These are phyloP conservation scores for Eristalinus aeneus DNA, from an alignment of 2,888 invertebrate species.

Conservation along the genomic window DNA sequence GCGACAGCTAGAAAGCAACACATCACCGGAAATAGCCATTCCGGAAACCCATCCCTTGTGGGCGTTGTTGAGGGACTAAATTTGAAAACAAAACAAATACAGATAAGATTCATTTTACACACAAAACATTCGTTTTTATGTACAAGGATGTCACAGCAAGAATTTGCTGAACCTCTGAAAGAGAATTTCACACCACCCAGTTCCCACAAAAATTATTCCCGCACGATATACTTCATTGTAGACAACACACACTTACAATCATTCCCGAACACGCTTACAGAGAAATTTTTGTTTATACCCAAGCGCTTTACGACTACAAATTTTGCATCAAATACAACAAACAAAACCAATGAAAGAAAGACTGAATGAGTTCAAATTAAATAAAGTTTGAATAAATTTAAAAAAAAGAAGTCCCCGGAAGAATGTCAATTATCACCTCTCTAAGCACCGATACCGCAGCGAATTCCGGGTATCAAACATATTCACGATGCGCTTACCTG, in stretches of 20 bases:
- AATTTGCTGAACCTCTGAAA: not conserved
- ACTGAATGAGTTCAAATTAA: constrained; percentile 30
- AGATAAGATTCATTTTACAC: not conserved
- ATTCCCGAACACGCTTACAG: constrained; percentile 52
- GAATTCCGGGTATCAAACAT: not conserved
- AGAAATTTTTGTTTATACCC: constrained; percentile 13
- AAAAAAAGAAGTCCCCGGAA: constrained; percentile 6
- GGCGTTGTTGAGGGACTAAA: constrained; percentile 88
- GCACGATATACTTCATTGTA: not conserved
- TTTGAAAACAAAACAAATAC: not conserved
- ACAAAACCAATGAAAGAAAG: constrained; percentile 57
- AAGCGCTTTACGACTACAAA: constrained; percentile 56
- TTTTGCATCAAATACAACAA: constrained; percentile 48
- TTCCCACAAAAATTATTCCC: not conserved
- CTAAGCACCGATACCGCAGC: not conserved
- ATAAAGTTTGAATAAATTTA: constrained; percentile 2
- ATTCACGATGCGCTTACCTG: constrained; percentile 71
- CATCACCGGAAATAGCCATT: constrained; percentile 83
- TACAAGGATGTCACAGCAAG: too few relatives aligned
- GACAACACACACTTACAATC: constrained; percentile 48
- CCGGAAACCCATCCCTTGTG: constrained; percentile 95
- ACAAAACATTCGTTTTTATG: too few relatives aligned
- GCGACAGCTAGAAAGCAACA: constrained; percentile 88
- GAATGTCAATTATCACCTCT: constrained; percentile 1
- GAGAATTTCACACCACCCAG: not conserved